A percentile compares a stretch with the other conserved stretches of the same genome.
Evolutionary conservation across 2,888 invertebrate genomes (phyloP).

Genomic region (Hedya salicella): DNA sequence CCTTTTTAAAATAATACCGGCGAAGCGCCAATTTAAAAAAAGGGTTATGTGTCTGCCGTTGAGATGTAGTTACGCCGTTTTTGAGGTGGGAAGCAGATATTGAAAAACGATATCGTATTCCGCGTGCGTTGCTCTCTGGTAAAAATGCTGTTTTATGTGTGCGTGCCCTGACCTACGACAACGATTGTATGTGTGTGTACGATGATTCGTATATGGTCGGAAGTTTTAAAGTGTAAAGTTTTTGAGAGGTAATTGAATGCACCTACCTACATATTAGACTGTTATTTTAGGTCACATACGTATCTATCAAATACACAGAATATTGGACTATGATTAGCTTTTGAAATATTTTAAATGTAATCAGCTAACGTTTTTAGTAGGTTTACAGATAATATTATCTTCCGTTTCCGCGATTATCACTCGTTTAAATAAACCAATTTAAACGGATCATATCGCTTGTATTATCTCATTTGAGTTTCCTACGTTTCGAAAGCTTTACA

Average conservation of each 20-base stretch:
- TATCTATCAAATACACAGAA: no score
- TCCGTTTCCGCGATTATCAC: no score
- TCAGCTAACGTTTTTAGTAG: no score
- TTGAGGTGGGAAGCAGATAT: slow-evolving; percentile 42
- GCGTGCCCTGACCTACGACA: slow-evolving; percentile 61
- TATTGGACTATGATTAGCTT: no score
- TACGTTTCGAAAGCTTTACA: no score
- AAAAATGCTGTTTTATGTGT: slow-evolving; percentile 52
- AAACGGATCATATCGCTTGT: no score
- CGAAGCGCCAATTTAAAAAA: background rate
- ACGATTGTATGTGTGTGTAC: slow-evolving; percentile 54
- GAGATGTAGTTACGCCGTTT: slow-evolving; percentile 7
- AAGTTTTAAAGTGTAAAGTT: slow-evolving; percentile 32
- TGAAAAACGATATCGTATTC: slow-evolving; percentile 69
- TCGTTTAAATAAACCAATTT: no score
- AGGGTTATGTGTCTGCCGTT: background rate
- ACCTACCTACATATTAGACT: no score
- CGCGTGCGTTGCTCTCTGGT: slow-evolving; percentile 69
- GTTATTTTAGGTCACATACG: slow-evolving; percentile 4
- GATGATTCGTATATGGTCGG: slow-evolving; percentile 18
- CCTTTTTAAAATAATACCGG: background rate
- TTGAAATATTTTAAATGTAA: no score
- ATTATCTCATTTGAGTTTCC: no score
- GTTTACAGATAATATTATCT: no score
- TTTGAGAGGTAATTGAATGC: background rate